phyloP scores from a whole-genome alignment of 2,797 vertebrate species.

The Carapus acus region DNA sequence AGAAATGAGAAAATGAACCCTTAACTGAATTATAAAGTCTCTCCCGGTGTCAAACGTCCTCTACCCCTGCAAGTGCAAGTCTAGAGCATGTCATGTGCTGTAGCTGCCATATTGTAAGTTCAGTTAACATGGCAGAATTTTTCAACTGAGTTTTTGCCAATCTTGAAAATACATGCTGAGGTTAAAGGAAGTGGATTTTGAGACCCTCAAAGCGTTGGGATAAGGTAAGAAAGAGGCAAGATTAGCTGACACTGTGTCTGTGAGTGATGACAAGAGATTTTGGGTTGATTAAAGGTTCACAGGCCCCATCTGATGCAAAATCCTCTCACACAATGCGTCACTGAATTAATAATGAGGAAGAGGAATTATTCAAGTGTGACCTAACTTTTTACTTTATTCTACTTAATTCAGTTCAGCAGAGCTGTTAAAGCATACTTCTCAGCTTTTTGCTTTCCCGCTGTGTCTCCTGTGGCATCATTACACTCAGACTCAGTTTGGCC shows the following conservation, averaged over 20 bases:
- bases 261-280: conserved; percentile 19
- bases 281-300: conserved; percentile 31
- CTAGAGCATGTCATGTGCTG: conserved; percentile 10
- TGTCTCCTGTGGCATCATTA: too few relatives aligned
- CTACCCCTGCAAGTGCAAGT: neutral
- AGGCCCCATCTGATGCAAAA: too few relatives aligned
- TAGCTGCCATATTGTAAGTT: neutral
- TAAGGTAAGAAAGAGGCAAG: neutral
- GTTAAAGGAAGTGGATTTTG: neutral
- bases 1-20: neutral
- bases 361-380: too few relatives aligned
- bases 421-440: too few relatives aligned
- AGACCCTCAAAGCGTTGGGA: neutral
- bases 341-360: too few relatives aligned
- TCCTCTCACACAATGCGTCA: too few relatives aligned
- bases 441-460: too few relatives aligned
- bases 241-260: conserved; percentile 3
- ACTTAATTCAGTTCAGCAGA: too few relatives aligned
- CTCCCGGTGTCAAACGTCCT: neutral
- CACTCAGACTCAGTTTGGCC: too few relatives aligned
- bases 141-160: neutral
- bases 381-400: too few relatives aligned
- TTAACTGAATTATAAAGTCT: conserved; percentile 9
- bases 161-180: neutral
- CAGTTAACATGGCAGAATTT: too few relatives aligned